Percentiles rank a stretch among this genome's conserved stretches.
These are phyloP conservation scores for Carduelis carduelis DNA, from an alignment of 2,797 vertebrate species.

Conservation along the genomic window DNA sequence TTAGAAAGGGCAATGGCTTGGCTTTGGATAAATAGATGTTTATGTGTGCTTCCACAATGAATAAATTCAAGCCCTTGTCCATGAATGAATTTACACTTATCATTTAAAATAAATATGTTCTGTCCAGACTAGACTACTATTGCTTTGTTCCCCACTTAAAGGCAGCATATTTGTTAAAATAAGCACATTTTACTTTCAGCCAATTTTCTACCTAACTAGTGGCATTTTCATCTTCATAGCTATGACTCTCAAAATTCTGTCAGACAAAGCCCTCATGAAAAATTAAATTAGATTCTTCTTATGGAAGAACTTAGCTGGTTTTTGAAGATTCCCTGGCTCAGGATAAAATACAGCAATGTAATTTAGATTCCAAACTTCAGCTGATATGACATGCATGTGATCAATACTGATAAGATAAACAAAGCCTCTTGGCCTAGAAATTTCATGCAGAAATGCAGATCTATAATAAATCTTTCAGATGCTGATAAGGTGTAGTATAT, in stretches of 20 bases:
- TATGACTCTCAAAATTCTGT: background rate
- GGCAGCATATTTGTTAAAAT: background rate
- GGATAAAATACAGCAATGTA: background rate
- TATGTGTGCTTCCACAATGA: background rate
- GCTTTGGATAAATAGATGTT: background rate
- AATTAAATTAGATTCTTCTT: background rate
- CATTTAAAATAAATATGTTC: background rate
- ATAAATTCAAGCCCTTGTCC: background rate
- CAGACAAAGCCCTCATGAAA: background rate
- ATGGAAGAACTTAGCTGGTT: background rate
- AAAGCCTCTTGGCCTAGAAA: background rate
- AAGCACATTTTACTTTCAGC: background rate
- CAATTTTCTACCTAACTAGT: background rate
- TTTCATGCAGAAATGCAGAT: background rate
- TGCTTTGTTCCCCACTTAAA: background rate
- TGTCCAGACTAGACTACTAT: background rate
- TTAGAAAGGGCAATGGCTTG: background rate
- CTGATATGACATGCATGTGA: background rate
- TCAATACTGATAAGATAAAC: background rate
- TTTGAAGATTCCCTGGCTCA: background rate
- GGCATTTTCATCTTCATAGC: background rate
- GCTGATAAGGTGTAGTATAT: background rate
- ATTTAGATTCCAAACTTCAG: background rate
- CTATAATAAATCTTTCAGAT: background rate
- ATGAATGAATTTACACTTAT: background rate